phyloP scores from a whole-genome alignment of 2,797 vertebrate species.

The Iguana delicatissima region DNA sequence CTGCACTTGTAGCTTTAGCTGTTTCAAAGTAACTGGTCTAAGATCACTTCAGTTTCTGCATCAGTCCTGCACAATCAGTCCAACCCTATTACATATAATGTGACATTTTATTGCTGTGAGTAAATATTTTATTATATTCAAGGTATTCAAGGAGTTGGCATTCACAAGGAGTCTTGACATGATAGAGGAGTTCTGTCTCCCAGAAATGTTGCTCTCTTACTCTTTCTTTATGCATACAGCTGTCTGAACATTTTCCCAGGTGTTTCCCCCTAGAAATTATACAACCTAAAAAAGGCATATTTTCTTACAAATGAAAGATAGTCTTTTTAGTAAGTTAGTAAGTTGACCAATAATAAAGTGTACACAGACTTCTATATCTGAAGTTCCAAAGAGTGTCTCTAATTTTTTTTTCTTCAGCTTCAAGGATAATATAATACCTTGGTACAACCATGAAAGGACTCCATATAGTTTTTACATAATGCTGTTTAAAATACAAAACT shows the following conservation, averaged over 20 bases:
- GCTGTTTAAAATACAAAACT: constrained; percentile 6
- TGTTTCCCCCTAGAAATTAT: neutral
- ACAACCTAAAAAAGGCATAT: neutral
- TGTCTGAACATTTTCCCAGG: neutral
- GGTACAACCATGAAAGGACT: neutral
- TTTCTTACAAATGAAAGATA: neutral
- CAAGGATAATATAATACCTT: neutral
- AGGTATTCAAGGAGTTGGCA: neutral
- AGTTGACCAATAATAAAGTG: neutral
- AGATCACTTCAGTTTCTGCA: neutral
- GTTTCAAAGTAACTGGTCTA: neutral
- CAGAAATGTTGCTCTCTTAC: neutral
- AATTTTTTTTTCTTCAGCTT: neutral
- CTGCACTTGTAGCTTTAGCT: neutral
- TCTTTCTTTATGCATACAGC: neutral
- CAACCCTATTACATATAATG: neutral
- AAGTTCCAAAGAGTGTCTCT: neutral
- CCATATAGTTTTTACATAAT: neutral
- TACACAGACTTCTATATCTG: neutral
- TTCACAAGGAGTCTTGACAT: neutral
- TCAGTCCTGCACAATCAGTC: neutral
- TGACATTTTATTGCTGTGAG: neutral
- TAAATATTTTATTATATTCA: neutral
- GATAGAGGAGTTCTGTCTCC: neutral
- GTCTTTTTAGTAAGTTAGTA: neutral